phyloP scores from a whole-genome alignment of 2,888 invertebrate genomes.

The Rhorus exstirpatorius region DNA sequence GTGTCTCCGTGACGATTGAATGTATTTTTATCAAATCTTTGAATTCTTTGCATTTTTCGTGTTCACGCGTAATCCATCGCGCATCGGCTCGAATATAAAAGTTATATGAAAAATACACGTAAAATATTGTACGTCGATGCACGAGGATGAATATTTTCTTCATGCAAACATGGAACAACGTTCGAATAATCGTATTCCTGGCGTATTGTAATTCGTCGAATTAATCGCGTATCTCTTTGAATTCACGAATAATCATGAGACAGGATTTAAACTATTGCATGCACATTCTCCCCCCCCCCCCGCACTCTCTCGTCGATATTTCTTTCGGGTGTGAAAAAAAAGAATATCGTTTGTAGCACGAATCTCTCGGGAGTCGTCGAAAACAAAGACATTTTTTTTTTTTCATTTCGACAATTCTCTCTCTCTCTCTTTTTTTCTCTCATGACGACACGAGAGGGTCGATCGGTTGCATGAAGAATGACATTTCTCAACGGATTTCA shows the following conservation, averaged over 20 bases:
- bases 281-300: constrained; percentile 8
- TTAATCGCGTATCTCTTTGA: neutral
- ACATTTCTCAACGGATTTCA: neutral
- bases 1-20: too few relatives aligned
- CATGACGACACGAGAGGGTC: constrained; percentile 3
- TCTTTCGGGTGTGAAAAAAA: neutral
- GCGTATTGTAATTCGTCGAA: neutral
- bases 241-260: constrained; percentile 8
- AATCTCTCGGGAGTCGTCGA: neutral
- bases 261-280: neutral
- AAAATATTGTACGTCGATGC: constrained; percentile 22
- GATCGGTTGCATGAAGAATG: neutral
- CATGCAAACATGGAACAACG: constrained; percentile 13
- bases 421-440: neutral
- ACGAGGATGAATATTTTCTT: constrained; percentile 16
- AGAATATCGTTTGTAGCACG: neutral
- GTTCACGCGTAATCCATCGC: neutral
- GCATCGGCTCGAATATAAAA: neutral
- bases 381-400: constrained; percentile 11
- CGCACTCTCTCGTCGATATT: too few relatives aligned
- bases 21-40: neutral
- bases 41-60: neutral
- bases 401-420: constrained; percentile 14
- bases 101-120: neutral
- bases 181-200: neutral